A percentile compares a stretch with the other conserved stretches of the same genome.
These are phyloP conservation scores for Brachyptera putata DNA, from an alignment of 2,888 invertebrate species.

Conservation along the genomic window DNA sequence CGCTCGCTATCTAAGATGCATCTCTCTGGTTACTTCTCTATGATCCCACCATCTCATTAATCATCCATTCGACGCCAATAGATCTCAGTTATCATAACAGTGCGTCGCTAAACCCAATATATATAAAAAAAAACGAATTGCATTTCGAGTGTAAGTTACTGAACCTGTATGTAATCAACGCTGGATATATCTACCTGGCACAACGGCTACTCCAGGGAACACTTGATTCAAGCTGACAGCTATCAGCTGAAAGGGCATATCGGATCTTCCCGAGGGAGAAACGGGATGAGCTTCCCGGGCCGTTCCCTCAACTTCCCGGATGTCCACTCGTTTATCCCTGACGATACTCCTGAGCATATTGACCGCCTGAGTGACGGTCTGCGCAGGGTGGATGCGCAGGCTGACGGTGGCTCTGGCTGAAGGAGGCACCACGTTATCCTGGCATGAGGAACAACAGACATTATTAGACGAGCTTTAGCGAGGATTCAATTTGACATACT, in stretches of 20 bases:
- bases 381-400: slow-evolving; percentile 48
- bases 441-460: slow-evolving; percentile 18
- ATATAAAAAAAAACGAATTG: no score
- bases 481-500: no score
- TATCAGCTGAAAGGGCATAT: slow-evolving; percentile 45
- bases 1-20: no score
- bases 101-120: no score
- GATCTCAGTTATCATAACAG: no score
- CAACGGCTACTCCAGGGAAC: slow-evolving; percentile 42
- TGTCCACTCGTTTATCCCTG: slow-evolving; percentile 40
- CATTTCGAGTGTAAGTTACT: no score
- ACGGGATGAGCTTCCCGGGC: slow-evolving; percentile 43
- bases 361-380: slow-evolving; percentile 44
- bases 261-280: slow-evolving; percentile 43
- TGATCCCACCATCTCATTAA: no score
- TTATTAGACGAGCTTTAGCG: no score
- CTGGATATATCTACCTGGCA: no score
- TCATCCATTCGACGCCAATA: no score
- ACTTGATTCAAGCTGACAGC: slow-evolving; percentile 45
- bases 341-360: slow-evolving; percentile 39
- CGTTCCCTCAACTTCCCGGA: slow-evolving; percentile 36
- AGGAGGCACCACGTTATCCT: slow-evolving; percentile 48
- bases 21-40: no score
- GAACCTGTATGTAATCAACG: no score
- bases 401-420: slow-evolving; percentile 46